These are phyloP conservation scores for Picathartes gymnocephalus DNA, from an alignment of 2,113 vertebrate species.

Conservation along the genomic window DNA sequence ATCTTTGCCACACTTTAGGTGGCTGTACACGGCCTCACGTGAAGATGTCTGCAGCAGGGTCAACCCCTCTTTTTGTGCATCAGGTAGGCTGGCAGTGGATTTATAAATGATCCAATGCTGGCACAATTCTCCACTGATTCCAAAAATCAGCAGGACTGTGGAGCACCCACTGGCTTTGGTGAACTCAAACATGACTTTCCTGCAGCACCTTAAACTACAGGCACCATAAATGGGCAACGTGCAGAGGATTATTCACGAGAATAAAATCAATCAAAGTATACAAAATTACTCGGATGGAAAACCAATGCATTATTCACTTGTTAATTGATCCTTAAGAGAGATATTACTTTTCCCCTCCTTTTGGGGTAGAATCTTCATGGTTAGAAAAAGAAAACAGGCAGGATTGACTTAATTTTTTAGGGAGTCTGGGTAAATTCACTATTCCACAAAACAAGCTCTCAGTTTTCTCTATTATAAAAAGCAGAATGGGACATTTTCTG, in stretches of 20 bases:
- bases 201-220: background rate
- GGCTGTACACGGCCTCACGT: fast-evolving
- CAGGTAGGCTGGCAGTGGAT: background rate
- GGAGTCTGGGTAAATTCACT: background rate
- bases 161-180: background rate
- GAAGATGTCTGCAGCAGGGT: background rate
- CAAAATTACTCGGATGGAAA: background rate
- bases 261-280: background rate
- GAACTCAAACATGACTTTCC: background rate
- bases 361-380: background rate
- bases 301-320: background rate
- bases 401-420: background rate
- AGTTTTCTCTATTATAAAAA: background rate
- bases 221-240: background rate
- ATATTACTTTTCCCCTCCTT: background rate
- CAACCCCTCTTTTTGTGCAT: background rate
- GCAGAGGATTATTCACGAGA: background rate
- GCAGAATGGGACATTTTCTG: background rate
- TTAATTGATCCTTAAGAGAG: background rate
- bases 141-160: background rate
- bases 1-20: background rate
- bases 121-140: background rate
- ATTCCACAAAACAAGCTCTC: background rate
- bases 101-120: background rate
- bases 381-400: background rate